Conservation (phyloP, 2,113 vertebrate species). For the Hemichromis elongatus region DNA sequence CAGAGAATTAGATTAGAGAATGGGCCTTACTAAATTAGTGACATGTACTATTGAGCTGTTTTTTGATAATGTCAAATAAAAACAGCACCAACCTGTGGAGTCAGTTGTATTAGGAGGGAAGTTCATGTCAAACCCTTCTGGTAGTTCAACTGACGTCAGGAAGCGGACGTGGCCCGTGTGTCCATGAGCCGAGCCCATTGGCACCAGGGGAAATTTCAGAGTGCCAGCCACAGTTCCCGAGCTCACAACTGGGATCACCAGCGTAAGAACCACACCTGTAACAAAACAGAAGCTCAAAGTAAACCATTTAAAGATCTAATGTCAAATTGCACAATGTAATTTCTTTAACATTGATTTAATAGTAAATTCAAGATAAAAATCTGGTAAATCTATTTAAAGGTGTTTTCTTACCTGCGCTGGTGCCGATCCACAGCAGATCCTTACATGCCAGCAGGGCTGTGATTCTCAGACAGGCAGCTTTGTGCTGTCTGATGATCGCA, state of each 20-base stretch:
- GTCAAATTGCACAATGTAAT: background rate
- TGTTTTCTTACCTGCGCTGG: conserved; percentile 77
- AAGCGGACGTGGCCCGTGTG: conserved; percentile 97
- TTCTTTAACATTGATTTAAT: background rate
- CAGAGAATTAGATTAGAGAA: background rate
- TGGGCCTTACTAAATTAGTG: background rate
- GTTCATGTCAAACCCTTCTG: conserved; percentile 83
- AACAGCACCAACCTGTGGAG: conserved; percentile 38
- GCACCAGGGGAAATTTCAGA: conserved; percentile 71
- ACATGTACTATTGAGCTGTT: background rate
- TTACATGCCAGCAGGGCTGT: conserved; percentile 91
- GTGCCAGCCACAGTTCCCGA: conserved; percentile 70
- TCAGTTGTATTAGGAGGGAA: conserved; percentile 73
- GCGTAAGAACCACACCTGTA: conserved; percentile 86
- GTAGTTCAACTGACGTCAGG: conserved; percentile 90
- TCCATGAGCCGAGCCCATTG: conserved; percentile 90
- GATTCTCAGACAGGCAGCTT: conserved; percentile 93
- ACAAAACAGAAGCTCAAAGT: background rate
- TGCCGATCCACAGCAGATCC: conserved; percentile 95
- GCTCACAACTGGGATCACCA: conserved; percentile 75
- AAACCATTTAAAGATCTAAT: background rate
- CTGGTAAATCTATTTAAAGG: background rate
- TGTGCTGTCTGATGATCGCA: conserved; percentile 97
- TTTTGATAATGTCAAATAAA: background rate
- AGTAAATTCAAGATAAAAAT: background rate